A percentile compares a stretch with the other conserved stretches of the same genome.
These are phyloP conservation scores for Dysdera silvatica DNA, from an alignment of 1,140 invertebrate species.

Conservation along the genomic window DNA sequence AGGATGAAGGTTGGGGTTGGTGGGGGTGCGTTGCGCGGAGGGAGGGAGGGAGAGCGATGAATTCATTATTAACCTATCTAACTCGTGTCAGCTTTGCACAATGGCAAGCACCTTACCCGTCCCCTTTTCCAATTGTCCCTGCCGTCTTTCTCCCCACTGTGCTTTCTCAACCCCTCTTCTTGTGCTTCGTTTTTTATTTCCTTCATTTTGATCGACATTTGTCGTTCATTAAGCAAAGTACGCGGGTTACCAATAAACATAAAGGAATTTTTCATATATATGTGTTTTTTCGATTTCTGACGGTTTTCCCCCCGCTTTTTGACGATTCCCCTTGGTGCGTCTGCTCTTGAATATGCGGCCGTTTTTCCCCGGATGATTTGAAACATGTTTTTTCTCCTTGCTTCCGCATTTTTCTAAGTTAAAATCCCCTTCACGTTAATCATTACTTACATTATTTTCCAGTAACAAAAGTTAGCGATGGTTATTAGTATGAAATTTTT, in stretches of 20 bases:
- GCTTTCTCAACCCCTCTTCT: neutral
- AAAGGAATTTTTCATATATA: neutral
- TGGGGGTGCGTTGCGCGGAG: too few species aligned
- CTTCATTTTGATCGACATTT: slow-evolving; percentile 21
- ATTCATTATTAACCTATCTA: too few species aligned
- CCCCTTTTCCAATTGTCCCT: too few species aligned
- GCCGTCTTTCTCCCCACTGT: too few species aligned
- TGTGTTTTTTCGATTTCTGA: slow-evolving; percentile 22
- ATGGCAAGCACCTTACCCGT: too few species aligned
- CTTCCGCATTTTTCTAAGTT: slow-evolving; percentile 2
- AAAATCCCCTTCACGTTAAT: slow-evolving; percentile 27
- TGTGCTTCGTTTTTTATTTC: slow-evolving; percentile 2
- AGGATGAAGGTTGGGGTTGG: too few species aligned
- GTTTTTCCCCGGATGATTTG: neutral
- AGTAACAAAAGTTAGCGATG: slow-evolving; percentile 29
- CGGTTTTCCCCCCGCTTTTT: neutral
- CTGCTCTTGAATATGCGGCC: slow-evolving; percentile 12
- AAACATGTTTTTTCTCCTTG: neutral
- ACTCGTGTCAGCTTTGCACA: too few species aligned
- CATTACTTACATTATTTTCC: slow-evolving; percentile 29
- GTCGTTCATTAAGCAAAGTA: slow-evolving; percentile 23
- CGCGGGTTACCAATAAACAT: neutral
- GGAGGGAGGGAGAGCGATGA: too few species aligned
- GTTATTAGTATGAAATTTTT: slow-evolving; percentile 25
- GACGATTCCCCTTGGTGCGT: slow-evolving; percentile 8